Conservation (phyloP, 2,113 vertebrate genomes). For the Lipophrys pholis region DNA sequence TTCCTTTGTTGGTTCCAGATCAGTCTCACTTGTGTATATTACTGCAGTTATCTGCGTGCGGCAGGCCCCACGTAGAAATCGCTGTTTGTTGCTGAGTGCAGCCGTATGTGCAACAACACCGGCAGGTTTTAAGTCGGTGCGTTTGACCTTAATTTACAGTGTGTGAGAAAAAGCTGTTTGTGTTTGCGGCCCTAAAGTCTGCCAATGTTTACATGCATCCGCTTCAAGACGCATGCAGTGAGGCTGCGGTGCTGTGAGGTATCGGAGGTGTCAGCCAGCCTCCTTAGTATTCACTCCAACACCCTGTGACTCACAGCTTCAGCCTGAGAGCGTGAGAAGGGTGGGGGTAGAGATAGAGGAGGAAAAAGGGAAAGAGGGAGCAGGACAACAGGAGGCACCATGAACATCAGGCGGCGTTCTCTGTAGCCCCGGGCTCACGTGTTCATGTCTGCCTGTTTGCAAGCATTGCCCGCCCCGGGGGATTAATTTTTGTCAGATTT, state of each 20-base stretch:
- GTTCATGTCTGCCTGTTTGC: constrained; percentile 70
- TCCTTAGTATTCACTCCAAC: constrained; percentile 85
- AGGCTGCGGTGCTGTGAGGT: constrained; percentile 65
- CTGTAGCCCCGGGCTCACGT: constrained; percentile 70
- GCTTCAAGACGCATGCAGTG: constrained; percentile 41
- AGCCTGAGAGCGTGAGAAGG: constrained; percentile 71
- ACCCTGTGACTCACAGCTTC: constrained; percentile 83
- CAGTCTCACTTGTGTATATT: constrained; percentile 7
- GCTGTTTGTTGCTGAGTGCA: constrained; percentile 13
- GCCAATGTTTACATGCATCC: constrained; percentile 61
- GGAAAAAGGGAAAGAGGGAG: constrained; percentile 42
- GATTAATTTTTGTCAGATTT: constrained; percentile 81
- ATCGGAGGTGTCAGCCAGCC: constrained; percentile 74
- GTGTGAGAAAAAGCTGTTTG: constrained; percentile 15
- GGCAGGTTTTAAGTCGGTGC: constrained; percentile 5
- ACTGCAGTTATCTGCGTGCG: constrained; percentile 3
- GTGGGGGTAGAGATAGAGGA: constrained; percentile 41
- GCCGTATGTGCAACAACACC: constrained; percentile 8
- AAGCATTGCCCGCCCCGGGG: constrained; percentile 64
- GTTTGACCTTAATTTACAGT: constrained; percentile 19
- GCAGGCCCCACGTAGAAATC: not conserved
- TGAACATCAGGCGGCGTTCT: constrained; percentile 72
- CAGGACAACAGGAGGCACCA: constrained; percentile 62
- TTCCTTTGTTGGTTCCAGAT: constrained; percentile 12
- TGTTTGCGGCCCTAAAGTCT: constrained; percentile 42